Conservation (phyloP, 2,888 invertebrate species). For the Netelia melanura region DNA sequence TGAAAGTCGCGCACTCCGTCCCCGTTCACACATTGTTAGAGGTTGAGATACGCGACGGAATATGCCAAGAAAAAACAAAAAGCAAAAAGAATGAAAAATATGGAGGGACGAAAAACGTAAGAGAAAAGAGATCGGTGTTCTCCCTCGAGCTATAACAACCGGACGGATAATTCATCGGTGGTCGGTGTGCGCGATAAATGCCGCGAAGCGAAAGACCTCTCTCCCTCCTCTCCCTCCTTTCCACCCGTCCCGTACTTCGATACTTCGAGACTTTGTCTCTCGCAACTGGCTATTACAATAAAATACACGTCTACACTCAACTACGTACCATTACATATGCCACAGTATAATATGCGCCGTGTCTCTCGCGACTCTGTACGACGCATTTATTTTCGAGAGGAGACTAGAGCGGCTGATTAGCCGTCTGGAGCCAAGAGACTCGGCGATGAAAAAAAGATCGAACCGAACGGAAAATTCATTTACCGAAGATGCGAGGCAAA, state of each 20-base stretch:
- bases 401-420: conserved; percentile 53
- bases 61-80: neutral
- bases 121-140: conserved; percentile 18
- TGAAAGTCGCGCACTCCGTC: conserved; percentile 1
- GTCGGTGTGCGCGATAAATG: conserved; percentile 32
- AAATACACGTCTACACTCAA: conserved; percentile 25
- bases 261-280: conserved; percentile 46
- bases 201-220: conserved; percentile 14
- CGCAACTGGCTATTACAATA: conserved; percentile 36
- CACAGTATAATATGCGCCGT: conserved; percentile 33
- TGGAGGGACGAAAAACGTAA: neutral
- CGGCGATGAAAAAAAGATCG: conserved; percentile 12
- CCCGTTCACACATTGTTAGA: conserved; percentile 16
- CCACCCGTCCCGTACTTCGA: conserved; percentile 6
- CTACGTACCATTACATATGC: conserved; percentile 18
- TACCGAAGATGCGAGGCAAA: conserved; percentile 1
- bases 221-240: neutral
- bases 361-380: conserved; percentile 29
- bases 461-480: neutral
- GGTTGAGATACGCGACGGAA: neutral
- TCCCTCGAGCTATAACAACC: conserved; percentile 16
- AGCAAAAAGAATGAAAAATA: neutral
- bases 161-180: conserved; percentile 54
- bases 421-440: conserved; percentile 14
- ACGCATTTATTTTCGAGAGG: conserved; percentile 47